These are phyloP conservation scores for Aphaenogaster floridana DNA, from an alignment of 1,140 invertebrate species.

Conservation along the genomic window DNA sequence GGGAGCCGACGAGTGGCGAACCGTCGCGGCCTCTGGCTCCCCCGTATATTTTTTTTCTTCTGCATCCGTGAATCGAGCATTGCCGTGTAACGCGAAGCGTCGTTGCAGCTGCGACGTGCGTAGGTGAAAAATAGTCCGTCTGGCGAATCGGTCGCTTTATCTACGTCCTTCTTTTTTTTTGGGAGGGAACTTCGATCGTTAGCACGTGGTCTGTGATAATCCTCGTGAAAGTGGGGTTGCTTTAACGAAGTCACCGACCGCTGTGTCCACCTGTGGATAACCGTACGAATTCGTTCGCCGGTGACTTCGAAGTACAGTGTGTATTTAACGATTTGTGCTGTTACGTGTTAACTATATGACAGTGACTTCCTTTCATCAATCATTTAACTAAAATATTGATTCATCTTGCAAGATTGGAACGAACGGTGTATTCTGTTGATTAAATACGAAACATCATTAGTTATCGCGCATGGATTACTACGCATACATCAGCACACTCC, in stretches of 20 bases:
- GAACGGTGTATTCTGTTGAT: not conserved
- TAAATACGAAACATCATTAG: not conserved
- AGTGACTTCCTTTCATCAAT: not conserved
- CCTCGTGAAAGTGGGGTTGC: conserved; percentile 61
- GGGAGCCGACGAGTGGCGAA: conserved; percentile 34
- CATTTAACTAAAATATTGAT: conserved; percentile 17
- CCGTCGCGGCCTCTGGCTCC: conserved; percentile 19
- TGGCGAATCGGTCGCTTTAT: conserved; percentile 19
- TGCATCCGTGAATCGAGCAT: conserved; percentile 15
- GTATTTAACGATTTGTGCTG: conserved; percentile 37
- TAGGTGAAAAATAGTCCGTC: conserved; percentile 47
- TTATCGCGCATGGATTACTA: not conserved
- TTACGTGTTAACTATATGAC: conserved; percentile 17
- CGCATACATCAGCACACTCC: no score
- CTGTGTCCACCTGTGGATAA: conserved; percentile 67
- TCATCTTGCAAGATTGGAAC: conserved; percentile 21
- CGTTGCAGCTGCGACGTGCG: conserved; percentile 14
- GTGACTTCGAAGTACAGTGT: conserved; percentile 33
- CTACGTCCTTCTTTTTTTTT: conserved; percentile 20
- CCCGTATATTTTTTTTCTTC: not conserved
- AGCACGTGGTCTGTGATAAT: conserved; percentile 64
- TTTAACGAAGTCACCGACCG: conserved; percentile 59
- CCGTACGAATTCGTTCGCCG: conserved; percentile 12
- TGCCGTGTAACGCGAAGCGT: conserved; percentile 29
- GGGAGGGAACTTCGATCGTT: conserved; percentile 41